Evolutionary conservation across 2,888 invertebrate species (phyloP), one percentile per base, ranked within the genome.

Genomic region (Thyatira batis): DNA sequence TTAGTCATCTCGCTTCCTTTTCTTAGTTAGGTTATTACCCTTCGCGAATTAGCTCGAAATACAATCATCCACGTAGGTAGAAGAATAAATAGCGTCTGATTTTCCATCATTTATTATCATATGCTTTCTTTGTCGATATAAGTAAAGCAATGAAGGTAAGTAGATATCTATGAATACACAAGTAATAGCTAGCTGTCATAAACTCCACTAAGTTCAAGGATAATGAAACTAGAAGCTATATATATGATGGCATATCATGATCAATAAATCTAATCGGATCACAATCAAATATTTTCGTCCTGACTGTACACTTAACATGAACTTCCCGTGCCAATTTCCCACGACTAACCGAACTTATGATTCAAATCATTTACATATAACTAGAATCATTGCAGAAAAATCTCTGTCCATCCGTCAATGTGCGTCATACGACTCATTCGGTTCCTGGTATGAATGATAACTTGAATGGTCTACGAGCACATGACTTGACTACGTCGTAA

Each of bases 361-460:
- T 82, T 89, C 89, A 89, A 87, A 78, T 67, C 62, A 77, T 77
- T 80, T 82, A 83, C 81, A 76, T 78, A 78, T 84, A 83, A 84
- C 61, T 49, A 77, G 72, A 84, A 77, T 89, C 89, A 90, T 81
- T 82, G 76, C 61, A 85, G 79, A 88, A 88, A 87, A 84, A 89
- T 90, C 87, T 88, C 59, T 63, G 77, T 65, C 69, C 81, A 80
- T 87, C 89, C 85, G 89, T 80, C 77, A 67, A 58, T 57, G 67
- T 86, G 86, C 80, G 87, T 89, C 89, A 88, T 73, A 60, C 49
- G 11, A 39, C 39, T 39, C 39, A 17, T 43, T 54, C 33, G 58
- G 58, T 84, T 85, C 85, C 69, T 71, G 68, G 79, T 80, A 85
- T 54, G 65, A 67, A 60, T 63, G 55, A 53, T 71, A 61, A 63